Percentiles rank a stretch among this genome's conserved stretches.
phyloP scores from a whole-genome alignment of 2,797 vertebrate genomes.

The Lagocephalus sceleratus region DNA sequence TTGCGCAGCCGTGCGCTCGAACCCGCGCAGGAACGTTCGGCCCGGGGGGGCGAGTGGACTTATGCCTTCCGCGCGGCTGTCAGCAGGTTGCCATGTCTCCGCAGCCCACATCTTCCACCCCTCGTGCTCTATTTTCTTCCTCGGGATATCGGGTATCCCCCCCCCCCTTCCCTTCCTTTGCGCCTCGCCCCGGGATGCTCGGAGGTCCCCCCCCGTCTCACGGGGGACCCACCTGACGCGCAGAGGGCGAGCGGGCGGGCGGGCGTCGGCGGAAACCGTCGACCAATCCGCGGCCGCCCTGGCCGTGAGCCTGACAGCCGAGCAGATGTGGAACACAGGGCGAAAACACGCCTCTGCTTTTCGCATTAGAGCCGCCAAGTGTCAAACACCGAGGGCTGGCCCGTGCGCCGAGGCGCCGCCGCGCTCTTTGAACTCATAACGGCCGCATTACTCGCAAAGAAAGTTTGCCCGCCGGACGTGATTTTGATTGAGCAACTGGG shows the following conservation, averaged over 20 bases:
- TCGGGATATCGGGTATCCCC: not conserved
- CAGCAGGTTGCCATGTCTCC: constrained; percentile 24
- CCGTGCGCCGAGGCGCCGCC: constrained; percentile 32
- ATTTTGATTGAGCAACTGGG: constrained; percentile 60
- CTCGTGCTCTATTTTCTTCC: not conserved
- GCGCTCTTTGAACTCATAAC: constrained; percentile 68
- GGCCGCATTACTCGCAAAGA: constrained; percentile 55
- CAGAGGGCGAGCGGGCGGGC: constrained; percentile 9
- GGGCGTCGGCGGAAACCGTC: constrained; percentile 56
- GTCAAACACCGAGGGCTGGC: constrained; percentile 41
- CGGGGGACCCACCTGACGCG: constrained; percentile 35
- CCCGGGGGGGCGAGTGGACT: not conserved
- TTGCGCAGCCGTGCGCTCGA: not conserved
- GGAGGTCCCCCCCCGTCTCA: constrained; percentile 27
- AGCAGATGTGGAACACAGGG: constrained; percentile 59
- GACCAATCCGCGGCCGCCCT: too few relatives aligned
- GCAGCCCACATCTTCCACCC: constrained; percentile 7
- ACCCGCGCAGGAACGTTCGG: constrained; percentile 2
- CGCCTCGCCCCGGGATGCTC: constrained; percentile 6
- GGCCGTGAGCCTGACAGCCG: constrained; percentile 61
- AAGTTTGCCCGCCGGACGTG: constrained; percentile 49
- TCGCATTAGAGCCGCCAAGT: constrained; percentile 55
- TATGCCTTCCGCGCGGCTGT: constrained; percentile 15
- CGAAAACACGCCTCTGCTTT: constrained; percentile 66
- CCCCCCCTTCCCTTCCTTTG: too few relatives aligned